These are phyloP conservation scores for Zoroaster sp. DNA, from an alignment of 53 echinoderm and acorn worm species.

Conservation along the genomic window DNA sequence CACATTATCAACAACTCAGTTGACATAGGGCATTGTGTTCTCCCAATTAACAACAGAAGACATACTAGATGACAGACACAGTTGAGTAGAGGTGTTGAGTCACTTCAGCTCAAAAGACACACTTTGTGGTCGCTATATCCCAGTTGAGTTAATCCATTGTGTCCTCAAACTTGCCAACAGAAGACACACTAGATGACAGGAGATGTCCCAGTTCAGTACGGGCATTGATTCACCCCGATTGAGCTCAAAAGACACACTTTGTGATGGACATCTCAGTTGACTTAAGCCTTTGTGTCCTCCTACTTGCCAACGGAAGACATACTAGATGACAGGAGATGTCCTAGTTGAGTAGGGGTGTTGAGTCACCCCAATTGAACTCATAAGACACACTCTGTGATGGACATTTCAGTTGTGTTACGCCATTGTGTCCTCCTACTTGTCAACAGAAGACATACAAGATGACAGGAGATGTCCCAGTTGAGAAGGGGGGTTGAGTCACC, in stretches of 20 bases:
- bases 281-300: too few species aligned
- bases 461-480: neutral
- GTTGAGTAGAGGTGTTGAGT: too few species aligned
- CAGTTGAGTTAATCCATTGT: neutral
- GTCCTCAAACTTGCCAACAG: neutral
- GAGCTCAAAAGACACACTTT: too few species aligned
- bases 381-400: neutral
- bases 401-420: neutral
- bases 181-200: neutral
- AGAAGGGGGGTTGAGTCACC: neutral
- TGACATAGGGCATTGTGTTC: too few species aligned
- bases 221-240: too few species aligned
- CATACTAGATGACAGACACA: too few species aligned
- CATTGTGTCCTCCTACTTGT: neutral
- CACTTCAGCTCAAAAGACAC: neutral
- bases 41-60: too few species aligned
- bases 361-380: neutral
- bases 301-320: too few species aligned
- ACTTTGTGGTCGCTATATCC: neutral
- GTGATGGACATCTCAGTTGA: too few species aligned
- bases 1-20: neutral
- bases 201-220: too few species aligned
- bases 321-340: too few species aligned
- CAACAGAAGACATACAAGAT: neutral
- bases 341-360: neutral